These are phyloP conservation scores for Temnothorax rugatulus DNA, from an alignment of 2,888 invertebrate genomes.

Conservation along the genomic window DNA sequence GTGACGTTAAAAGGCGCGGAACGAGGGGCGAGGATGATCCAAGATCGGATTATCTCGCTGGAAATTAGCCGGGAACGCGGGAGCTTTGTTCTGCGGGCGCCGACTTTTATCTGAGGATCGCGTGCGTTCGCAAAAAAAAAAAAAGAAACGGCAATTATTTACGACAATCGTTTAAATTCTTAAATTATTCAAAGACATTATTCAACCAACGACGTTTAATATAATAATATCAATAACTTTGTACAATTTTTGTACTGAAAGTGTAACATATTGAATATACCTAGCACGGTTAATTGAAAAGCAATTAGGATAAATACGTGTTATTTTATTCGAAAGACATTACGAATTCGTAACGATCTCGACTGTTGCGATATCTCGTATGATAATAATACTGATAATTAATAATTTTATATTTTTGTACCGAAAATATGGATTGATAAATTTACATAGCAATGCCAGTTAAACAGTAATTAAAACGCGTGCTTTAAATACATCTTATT, in stretches of 20 bases:
- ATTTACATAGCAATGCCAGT: neutral
- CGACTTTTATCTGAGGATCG: neutral
- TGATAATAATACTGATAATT: neutral
- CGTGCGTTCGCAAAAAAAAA: neutral
- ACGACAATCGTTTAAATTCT: neutral
- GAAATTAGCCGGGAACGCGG: constrained; percentile 16
- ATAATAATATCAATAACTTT: neutral
- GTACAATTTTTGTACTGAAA: neutral
- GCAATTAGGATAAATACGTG: neutral
- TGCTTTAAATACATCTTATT: neutral
- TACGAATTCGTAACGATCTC: neutral
- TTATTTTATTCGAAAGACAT: neutral
- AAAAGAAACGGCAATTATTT: neutral
- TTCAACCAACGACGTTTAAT: neutral
- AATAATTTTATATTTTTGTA: neutral
- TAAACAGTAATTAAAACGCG: neutral
- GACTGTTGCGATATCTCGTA: neutral
- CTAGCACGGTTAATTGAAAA: neutral
- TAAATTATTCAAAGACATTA: neutral
- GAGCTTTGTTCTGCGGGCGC: neutral
- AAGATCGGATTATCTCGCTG: constrained; percentile 33
- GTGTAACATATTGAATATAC: neutral
- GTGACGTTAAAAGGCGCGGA: constrained; percentile 77
- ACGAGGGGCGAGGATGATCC: constrained; percentile 16
- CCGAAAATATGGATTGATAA: neutral